phyloP scores from a whole-genome alignment of 2,888 invertebrate species.

The Caenorhabditis sp. region DNA sequence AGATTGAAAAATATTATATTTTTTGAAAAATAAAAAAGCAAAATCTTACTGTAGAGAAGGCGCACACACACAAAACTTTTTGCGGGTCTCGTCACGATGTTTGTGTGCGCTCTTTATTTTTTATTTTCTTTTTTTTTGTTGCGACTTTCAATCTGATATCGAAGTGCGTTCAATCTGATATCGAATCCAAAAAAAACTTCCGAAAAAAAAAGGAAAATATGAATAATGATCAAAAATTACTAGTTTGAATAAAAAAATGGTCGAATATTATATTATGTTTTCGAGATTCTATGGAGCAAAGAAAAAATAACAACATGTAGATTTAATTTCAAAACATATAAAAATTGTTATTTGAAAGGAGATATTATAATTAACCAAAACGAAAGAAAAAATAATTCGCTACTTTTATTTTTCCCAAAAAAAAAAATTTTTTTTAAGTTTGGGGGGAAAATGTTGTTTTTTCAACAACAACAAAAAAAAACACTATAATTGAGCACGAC shows the following conservation, averaged over 20 bases:
- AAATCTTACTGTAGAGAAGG: no score
- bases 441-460: background rate
- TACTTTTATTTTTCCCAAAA: background rate
- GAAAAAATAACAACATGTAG: background rate
- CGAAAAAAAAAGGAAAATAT: background rate
- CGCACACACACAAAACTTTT: no score
- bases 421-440: background rate
- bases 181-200: background rate
- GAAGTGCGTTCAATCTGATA: no score
- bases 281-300: background rate
- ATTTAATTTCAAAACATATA: background rate
- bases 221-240: no score
- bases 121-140: no score
- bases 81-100: no score
- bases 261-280: constrained; percentile 3
- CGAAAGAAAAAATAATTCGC: background rate
- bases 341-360: no score
- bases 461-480: background rate
- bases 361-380: no score
- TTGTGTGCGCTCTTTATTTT: no score
- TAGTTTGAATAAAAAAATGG: background rate
- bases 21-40: no score
- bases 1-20: no score
- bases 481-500: background rate
- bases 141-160: no score